These are phyloP conservation scores for Meghimatium bilineatum DNA, from an alignment of 2,888 invertebrate species.

Conservation along the genomic window DNA sequence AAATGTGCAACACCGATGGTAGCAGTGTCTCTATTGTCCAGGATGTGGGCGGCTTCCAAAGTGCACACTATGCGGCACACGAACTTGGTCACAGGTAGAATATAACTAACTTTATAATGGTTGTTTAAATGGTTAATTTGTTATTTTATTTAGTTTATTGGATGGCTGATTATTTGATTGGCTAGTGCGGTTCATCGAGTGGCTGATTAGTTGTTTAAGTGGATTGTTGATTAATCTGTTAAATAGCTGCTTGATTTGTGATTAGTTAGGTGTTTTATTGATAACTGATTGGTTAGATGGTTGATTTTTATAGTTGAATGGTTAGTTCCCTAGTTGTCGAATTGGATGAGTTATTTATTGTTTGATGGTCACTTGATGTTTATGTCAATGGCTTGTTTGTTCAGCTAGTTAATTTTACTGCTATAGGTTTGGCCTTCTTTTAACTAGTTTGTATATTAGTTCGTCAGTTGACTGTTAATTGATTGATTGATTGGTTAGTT, in stretches of 20 bases:
- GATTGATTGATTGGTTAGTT: neutral
- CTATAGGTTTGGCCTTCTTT: too few relatives aligned
- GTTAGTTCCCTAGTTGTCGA: neutral
- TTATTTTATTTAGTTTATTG: too few relatives aligned
- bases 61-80: neutral
- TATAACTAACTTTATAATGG: neutral
- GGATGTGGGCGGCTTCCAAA: slow-evolving; percentile 9
- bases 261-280: neutral
- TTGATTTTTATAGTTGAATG: neutral
- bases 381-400: too few relatives aligned
- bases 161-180: too few relatives aligned
- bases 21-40: neutral
- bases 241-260: too few relatives aligned
- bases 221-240: neutral
- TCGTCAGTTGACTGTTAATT: too few relatives aligned
- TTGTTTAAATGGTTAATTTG: neutral
- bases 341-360: neutral
- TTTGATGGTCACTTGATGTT: too few relatives aligned
- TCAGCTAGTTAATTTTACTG: too few relatives aligned
- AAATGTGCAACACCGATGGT: neutral
- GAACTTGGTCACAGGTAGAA: slow-evolving; percentile 23
- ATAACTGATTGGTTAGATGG: neutral
- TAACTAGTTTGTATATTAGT: too few relatives aligned
- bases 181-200: too few relatives aligned
- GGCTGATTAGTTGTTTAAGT: neutral